Evolutionary conservation across 2,797 vertebrate genomes (phyloP).

Genomic region (Urosaurus nigricauda): DNA sequence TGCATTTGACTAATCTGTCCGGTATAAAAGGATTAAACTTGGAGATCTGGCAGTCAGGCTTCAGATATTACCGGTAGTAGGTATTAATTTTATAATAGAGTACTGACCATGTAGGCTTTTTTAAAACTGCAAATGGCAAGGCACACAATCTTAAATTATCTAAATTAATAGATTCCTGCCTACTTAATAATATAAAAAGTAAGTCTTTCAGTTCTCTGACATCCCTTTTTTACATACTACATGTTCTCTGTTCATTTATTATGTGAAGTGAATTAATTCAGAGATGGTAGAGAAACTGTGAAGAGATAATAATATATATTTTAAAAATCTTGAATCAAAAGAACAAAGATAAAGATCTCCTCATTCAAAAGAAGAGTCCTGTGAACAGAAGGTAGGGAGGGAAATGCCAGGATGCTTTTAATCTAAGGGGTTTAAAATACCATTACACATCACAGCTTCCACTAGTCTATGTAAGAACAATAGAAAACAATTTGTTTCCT

Average conservation of each 20-base stretch:
- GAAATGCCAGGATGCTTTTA: conserved; percentile 12
- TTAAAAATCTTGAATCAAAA: background rate
- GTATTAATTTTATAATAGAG: background rate
- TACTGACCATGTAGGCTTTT: background rate
- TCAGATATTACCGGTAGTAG: background rate
- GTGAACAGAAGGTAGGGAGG: conserved; percentile 10
- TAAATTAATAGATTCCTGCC: conserved; percentile 7
- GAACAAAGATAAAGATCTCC: conserved; percentile 14
- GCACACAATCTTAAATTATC: background rate
- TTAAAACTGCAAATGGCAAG: background rate
- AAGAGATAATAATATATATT: background rate
- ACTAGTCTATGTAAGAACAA: background rate
- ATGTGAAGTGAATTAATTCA: conserved; percentile 38
- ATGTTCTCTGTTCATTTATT: conserved; percentile 52
- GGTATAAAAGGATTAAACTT: background rate
- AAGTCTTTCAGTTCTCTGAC: conserved; percentile 22
- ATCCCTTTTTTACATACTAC: conserved; percentile 39
- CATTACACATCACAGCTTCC: background rate
- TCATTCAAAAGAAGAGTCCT: conserved; percentile 4
- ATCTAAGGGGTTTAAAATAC: conserved; percentile 2
- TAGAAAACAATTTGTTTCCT: conserved; percentile 29
- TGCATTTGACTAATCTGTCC: background rate
- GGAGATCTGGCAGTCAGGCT: background rate
- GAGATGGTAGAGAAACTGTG: conserved; percentile 13
- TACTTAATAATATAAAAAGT: background rate